Conservation (phyloP, 2,888 invertebrate genomes). For the Subacronicta megacephala region DNA sequence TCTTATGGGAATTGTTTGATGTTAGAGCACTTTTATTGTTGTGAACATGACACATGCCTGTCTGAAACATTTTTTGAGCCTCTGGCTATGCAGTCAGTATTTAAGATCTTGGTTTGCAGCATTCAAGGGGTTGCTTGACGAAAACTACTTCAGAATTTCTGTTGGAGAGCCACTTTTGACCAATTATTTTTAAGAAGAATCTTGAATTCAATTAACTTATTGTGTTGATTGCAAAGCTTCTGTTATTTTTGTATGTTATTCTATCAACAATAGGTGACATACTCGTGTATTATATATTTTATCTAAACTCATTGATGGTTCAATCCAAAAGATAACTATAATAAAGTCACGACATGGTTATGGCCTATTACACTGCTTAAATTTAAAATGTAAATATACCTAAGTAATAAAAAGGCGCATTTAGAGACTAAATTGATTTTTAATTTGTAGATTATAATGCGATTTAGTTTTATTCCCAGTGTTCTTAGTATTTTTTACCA, state of each 20-base stretch:
- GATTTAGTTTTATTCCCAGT: conserved; percentile 8
- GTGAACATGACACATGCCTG: conserved; percentile 54
- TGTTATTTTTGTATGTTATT: neutral
- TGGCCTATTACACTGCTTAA: too few species aligned
- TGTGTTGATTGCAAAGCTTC: neutral
- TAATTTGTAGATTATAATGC: conserved; percentile 27
- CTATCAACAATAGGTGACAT: neutral
- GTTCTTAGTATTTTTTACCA: conserved; percentile 5
- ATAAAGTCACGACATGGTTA: too few species aligned
- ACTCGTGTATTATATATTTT: too few species aligned
- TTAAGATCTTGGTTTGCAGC: neutral
- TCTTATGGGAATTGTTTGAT: conserved; percentile 81
- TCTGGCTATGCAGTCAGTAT: conserved; percentile 1
- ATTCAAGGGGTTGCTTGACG: conserved; percentile 32
- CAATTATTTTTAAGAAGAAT: conserved; percentile 20
- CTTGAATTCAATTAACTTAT: conserved; percentile 5
- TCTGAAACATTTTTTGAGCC: conserved; percentile 24
- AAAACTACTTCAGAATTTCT: conserved; percentile 18
- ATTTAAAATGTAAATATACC: too few species aligned
- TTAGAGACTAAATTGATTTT: conserved; percentile 26
- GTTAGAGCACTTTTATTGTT: conserved; percentile 75
- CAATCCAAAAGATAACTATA: too few species aligned
- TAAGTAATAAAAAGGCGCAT: neutral
- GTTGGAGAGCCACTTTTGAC: conserved; percentile 24
- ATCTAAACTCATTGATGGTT: too few species aligned